Percentiles rank a stretch among this genome's conserved stretches.
phyloP scores from a whole-genome alignment of 2,888 invertebrate species.

The Mechanitis mazaeus region DNA sequence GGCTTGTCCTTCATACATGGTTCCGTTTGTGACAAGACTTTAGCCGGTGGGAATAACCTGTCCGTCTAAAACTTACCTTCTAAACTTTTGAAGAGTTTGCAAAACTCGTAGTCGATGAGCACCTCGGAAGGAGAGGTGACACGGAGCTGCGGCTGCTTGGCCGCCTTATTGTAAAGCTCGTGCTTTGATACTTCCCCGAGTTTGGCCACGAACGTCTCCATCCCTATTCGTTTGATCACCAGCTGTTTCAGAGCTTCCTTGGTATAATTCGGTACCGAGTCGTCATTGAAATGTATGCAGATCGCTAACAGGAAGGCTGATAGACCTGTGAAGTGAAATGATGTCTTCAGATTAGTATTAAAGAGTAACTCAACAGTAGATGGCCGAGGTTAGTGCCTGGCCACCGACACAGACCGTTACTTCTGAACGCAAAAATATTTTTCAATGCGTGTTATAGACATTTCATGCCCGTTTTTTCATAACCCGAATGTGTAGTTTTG shows the following conservation, averaged over 20 bases:
- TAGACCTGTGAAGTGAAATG: conserved; percentile 51
- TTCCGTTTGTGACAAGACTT: background rate
- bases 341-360: background rate
- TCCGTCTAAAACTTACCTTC: conserved; percentile 73
- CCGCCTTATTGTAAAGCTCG: conserved; percentile 93
- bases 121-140: conserved; percentile 86
- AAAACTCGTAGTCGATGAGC: conserved; percentile 96
- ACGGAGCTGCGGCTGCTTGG: conserved; percentile 94
- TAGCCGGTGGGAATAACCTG: background rate
- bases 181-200: conserved; percentile 90
- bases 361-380: too few species aligned
- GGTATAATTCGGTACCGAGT: conserved; percentile 84
- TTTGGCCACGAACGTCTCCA: conserved; percentile 91
- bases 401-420: too few species aligned
- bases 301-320: conserved; percentile 95
- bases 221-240: conserved; percentile 88
- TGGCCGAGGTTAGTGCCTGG: too few species aligned
- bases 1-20: too few species aligned
- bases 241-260: conserved; percentile 83
- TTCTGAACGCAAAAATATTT: too few species aligned
- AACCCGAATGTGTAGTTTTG: too few species aligned
- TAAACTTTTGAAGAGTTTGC: conserved; percentile 89
- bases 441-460: too few species aligned
- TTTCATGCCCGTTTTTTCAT: too few species aligned
- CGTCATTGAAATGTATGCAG: conserved; percentile 93